Conservation (phyloP, 23 tunicate species). For the Corella eumyota region DNA sequence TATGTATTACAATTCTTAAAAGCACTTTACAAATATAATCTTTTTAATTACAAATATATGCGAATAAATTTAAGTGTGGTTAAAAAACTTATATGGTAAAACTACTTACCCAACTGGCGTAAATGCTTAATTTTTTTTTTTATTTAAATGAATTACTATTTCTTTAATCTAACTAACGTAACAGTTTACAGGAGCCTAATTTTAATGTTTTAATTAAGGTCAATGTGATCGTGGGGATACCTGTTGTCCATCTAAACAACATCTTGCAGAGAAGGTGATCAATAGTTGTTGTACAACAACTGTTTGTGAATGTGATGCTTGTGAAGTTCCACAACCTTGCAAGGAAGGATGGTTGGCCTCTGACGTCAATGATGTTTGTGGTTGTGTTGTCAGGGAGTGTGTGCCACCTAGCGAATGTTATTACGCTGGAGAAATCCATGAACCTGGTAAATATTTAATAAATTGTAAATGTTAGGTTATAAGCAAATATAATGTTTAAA, state of each 20-base stretch:
- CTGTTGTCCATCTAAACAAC: slow-evolving; percentile 49
- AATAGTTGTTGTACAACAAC: slow-evolving; percentile 65
- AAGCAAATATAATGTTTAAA: no score
- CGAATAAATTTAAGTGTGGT: no score
- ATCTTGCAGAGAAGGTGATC: slow-evolving; percentile 32
- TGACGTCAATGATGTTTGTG: slow-evolving; percentile 61
- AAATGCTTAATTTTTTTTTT: no score
- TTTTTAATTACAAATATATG: not conserved
- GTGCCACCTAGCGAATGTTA: slow-evolving; percentile 51
- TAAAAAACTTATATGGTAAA: no score
- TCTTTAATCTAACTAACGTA: no score
- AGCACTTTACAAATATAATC: not conserved
- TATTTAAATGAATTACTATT: no score
- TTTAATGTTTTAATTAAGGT: no score
- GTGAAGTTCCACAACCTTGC: slow-evolving; percentile 62
- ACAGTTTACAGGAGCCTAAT: no score
- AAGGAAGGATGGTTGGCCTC: slow-evolving; percentile 58
- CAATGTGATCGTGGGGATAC: slow-evolving; percentile 47
- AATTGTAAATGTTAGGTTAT: not conserved
- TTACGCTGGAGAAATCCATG: slow-evolving; percentile 44
- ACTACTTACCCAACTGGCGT: no score
- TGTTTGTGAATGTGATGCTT: slow-evolving; percentile 78
- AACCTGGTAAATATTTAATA: slow-evolving; percentile 41
- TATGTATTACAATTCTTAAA: not conserved
- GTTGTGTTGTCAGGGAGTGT: slow-evolving; percentile 54